phyloP scores from a whole-genome alignment of 2,888 invertebrate genomes.

The Drosophila suboccidentalis region DNA sequence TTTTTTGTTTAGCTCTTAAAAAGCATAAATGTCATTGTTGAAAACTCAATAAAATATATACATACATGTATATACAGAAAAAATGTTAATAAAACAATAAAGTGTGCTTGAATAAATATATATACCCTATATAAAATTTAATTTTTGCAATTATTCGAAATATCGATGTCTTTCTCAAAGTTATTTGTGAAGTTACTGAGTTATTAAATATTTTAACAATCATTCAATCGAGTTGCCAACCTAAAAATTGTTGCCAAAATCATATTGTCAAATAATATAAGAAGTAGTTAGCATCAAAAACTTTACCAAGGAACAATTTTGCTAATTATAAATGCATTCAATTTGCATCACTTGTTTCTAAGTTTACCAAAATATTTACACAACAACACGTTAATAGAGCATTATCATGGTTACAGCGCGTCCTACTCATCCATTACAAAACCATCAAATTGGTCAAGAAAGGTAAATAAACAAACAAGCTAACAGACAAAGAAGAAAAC shows the following conservation, averaged over 20 bases:
- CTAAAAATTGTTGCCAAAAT: no score
- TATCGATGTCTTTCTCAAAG: no score
- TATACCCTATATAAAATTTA: not conserved
- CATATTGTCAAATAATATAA: not conserved
- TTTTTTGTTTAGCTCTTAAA: not conserved
- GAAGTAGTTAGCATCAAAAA: not conserved
- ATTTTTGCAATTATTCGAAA: no score
- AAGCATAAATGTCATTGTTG: conserved; percentile 4
- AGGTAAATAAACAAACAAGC: conserved; percentile 33
- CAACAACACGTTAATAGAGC: conserved; percentile 10
- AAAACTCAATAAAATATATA: not conserved
- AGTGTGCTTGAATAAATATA: not conserved
- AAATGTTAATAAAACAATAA: no score
- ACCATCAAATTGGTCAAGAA: conserved; percentile 22
- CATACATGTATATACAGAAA: no score
- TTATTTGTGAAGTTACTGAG: no score
- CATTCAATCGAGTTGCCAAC: no score
- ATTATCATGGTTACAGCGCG: conserved; percentile 12
- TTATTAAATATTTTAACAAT: no score
- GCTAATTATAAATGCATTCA: not conserved
- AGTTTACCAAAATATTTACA: conserved; percentile 21
- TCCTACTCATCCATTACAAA: conserved; percentile 27
- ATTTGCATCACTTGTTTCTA: not conserved
- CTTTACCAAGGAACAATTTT: not conserved
- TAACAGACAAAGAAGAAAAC: conserved; percentile 28